Percentiles rank a stretch among this genome's conserved stretches.
phyloP scores from a whole-genome alignment of 2,113 vertebrate species.

The Pluvianellus socialis region DNA sequence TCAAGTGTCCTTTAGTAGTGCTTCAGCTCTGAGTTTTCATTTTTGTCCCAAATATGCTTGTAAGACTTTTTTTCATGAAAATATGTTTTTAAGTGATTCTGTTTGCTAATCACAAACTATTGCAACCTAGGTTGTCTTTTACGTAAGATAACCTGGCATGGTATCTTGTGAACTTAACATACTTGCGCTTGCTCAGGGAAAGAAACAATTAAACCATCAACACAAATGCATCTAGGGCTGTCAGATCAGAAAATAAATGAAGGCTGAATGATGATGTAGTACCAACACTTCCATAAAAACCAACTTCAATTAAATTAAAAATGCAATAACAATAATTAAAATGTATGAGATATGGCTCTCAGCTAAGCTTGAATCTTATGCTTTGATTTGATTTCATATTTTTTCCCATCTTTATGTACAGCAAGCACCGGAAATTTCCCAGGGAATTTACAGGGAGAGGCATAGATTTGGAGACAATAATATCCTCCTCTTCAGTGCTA shows the following conservation, averaged over 20 bases:
- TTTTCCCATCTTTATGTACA: not conserved
- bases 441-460: not conserved
- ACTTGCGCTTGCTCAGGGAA: not conserved
- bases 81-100: not conserved
- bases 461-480: not conserved
- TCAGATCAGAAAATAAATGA: not conserved
- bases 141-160: not conserved
- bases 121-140: not conserved
- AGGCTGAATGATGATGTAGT: not conserved
- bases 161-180: not conserved
- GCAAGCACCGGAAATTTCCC: not conserved
- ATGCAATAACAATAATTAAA: not conserved
- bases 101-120: not conserved
- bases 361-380: not conserved
- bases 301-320: not conserved
- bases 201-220: slow-evolving; percentile 16
- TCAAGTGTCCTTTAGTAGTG: not conserved
- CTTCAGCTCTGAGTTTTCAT: not conserved
- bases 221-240: not conserved
- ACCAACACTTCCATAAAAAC: not conserved
- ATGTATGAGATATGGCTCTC: not conserved
- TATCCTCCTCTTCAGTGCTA: not conserved
- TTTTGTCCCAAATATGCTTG: not conserved
- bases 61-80: not conserved
- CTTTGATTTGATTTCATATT: not conserved